Percentiles rank a stretch among this genome's conserved stretches.
These are phyloP conservation scores for Helogale parvula DNA, from an alignment of 2,113 vertebrate genomes.

Conservation along the genomic window DNA sequence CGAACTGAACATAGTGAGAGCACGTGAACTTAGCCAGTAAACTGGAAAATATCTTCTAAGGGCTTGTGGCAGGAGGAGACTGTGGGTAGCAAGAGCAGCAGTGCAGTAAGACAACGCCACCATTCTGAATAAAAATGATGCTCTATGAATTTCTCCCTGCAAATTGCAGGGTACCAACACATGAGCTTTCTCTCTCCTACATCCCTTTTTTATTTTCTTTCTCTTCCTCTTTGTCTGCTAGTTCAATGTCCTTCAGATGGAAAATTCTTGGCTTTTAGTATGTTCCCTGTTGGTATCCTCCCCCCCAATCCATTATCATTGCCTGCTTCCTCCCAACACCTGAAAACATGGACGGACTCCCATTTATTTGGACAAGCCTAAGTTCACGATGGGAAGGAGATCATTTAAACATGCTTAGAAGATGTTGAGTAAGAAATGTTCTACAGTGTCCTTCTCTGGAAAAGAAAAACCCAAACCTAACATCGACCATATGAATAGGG, in stretches of 20 bases:
- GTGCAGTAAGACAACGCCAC: neutral
- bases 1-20: slow-evolving; percentile 30
- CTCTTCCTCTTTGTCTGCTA: neutral
- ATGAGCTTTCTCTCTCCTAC: neutral
- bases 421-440: neutral
- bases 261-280: neutral
- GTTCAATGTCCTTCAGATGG: neutral
- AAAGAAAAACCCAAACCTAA: neutral
- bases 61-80: neutral
- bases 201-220: neutral
- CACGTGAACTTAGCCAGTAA: slow-evolving; percentile 30
- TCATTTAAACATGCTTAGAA: neutral
- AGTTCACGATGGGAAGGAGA: neutral
- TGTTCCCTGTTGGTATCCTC: neutral
- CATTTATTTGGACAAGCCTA: neutral
- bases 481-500: neutral
- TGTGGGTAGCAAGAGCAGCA: neutral
- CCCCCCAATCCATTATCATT: neutral
- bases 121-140: neutral
- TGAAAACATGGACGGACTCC: neutral
- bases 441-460: neutral
- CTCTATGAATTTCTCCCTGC: neutral
- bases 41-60: neutral
- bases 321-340: neutral
- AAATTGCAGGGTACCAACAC: neutral